Conservation (phyloP, 2,888 invertebrate genomes). For the Melolontha melolontha region DNA sequence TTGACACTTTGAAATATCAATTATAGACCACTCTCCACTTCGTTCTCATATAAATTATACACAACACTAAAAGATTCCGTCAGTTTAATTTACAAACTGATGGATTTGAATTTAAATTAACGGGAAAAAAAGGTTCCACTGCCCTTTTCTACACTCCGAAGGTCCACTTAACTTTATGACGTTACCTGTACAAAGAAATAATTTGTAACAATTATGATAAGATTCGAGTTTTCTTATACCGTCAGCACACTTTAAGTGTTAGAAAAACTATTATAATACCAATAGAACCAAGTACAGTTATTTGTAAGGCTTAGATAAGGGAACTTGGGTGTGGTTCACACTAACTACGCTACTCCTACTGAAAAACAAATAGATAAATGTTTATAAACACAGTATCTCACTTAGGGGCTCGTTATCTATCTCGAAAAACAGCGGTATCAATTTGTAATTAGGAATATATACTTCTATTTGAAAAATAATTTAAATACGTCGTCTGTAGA, state of each 20-base stretch:
- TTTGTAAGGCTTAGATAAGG: conserved; percentile 27
- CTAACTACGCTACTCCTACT: conserved; percentile 37
- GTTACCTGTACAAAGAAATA: conserved; percentile 39
- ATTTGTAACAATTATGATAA: conserved; percentile 42
- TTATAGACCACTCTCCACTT: conserved; percentile 10
- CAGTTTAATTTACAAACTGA: conserved; percentile 37
- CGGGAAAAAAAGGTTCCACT: conserved; percentile 10
- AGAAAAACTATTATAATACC: conserved; percentile 35
- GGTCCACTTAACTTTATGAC: conserved; percentile 36
- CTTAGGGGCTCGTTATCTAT: conserved; percentile 39
- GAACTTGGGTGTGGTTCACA: conserved; percentile 37
- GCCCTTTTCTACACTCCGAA: conserved; percentile 4
- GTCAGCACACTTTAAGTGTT: conserved; percentile 40
- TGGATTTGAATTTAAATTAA: conserved; percentile 37
- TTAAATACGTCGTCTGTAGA: conserved; percentile 36
- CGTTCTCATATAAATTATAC: conserved; percentile 21
- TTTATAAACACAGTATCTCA: conserved; percentile 43
- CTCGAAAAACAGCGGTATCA: conserved; percentile 40
- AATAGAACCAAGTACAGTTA: conserved; percentile 36
- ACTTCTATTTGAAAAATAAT: conserved; percentile 33
- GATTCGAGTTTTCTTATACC: conserved; percentile 29
- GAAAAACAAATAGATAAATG: conserved; percentile 39
- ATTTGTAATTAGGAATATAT: conserved; percentile 43
- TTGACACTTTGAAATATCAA: conserved; percentile 37
- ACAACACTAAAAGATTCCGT: conserved; percentile 34